A percentile compares a stretch with the other conserved stretches of the same genome.
Evolutionary conservation across 2,888 invertebrate genomes (phyloP).

Genomic region (Therioaphis trifolii): DNA sequence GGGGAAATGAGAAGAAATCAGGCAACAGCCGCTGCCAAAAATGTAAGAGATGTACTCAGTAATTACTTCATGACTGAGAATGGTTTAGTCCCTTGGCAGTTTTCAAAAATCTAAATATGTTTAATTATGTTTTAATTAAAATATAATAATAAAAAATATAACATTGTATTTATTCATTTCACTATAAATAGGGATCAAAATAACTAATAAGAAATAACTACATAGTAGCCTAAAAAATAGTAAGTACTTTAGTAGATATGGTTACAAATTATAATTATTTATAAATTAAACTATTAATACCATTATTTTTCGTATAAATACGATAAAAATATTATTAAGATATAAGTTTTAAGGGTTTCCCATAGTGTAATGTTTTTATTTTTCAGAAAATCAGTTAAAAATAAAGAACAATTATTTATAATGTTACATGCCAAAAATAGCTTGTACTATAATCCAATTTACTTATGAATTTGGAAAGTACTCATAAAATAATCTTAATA

Average conservation of each 20-base stretch:
- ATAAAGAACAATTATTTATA: conserved; percentile 17
- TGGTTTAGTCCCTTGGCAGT: conserved; percentile 63
- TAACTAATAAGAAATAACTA: conserved; percentile 2
- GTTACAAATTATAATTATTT: conserved; percentile 3
- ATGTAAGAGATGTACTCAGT: conserved; percentile 64
- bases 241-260: too few relatives aligned
- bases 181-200: too few relatives aligned
- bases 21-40: conserved; percentile 63
- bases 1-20: conserved; percentile 60
- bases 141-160: conserved; percentile 15
- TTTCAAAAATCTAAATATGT: conserved; percentile 61
- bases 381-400: conserved; percentile 8
- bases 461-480: conserved; percentile 26
- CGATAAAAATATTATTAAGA: conserved; percentile 20
- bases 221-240: too few relatives aligned
- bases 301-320: conserved; percentile 19
- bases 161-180: conserved; percentile 35
- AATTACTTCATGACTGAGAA: conserved; percentile 62
- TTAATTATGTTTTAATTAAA: conserved; percentile 21
- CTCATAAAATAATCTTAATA: conserved; percentile 34
- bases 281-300: conserved; percentile 8
- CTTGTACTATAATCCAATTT: conserved; percentile 15
- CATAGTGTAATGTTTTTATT: not conserved
- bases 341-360: conserved; percentile 28
- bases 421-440: conserved; percentile 12